Percentiles rank a stretch among this genome's conserved stretches.
These are phyloP conservation scores for Coremacera marginata DNA, from an alignment of 2,888 invertebrate genomes.

Conservation along the genomic window DNA sequence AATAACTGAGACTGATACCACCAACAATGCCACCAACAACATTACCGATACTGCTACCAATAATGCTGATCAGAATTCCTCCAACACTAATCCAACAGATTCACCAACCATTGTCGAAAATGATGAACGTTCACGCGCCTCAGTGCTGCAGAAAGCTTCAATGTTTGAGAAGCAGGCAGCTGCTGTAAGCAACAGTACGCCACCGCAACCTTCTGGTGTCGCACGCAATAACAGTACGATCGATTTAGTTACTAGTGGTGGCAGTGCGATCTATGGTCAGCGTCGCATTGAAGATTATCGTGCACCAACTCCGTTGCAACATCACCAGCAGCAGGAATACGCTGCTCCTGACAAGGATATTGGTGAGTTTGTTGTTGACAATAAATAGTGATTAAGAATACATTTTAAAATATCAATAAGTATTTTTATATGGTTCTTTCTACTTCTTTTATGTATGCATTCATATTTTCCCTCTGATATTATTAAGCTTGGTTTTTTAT, in stretches of 20 bases:
- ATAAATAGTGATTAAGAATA: background rate
- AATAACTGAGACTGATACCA: slow-evolving; percentile 63
- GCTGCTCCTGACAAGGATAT: slow-evolving; percentile 51
- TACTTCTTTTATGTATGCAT: background rate
- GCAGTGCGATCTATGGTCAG: slow-evolving; percentile 44
- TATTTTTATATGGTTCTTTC: background rate
- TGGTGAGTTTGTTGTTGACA: slow-evolving; percentile 56
- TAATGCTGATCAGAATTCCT: slow-evolving; percentile 36
- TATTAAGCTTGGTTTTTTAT: background rate
- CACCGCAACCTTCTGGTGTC: slow-evolving; percentile 31
- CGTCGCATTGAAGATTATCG: slow-evolving; percentile 43
- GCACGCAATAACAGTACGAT: slow-evolving; percentile 32
- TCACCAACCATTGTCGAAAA: slow-evolving; percentile 56
- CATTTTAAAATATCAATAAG: background rate
- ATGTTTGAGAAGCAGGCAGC: slow-evolving; percentile 69
- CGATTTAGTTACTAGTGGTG: slow-evolving; percentile 32
- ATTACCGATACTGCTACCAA: slow-evolving; percentile 40
- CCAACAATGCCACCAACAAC: slow-evolving; percentile 44
- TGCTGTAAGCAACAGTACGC: slow-evolving; percentile 54
- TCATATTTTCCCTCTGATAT: no score
- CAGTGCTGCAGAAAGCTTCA: slow-evolving; percentile 69
- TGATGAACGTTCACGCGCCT: slow-evolving; percentile 67
- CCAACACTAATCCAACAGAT: slow-evolving; percentile 48
- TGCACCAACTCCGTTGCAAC: slow-evolving; percentile 37
- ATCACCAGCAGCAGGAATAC: slow-evolving; percentile 42